A percentile compares a stretch with the other conserved stretches of the same genome.
Evolutionary conservation across 2,797 vertebrate species (phyloP).

Genomic region (Enteromius anoplus): DNA sequence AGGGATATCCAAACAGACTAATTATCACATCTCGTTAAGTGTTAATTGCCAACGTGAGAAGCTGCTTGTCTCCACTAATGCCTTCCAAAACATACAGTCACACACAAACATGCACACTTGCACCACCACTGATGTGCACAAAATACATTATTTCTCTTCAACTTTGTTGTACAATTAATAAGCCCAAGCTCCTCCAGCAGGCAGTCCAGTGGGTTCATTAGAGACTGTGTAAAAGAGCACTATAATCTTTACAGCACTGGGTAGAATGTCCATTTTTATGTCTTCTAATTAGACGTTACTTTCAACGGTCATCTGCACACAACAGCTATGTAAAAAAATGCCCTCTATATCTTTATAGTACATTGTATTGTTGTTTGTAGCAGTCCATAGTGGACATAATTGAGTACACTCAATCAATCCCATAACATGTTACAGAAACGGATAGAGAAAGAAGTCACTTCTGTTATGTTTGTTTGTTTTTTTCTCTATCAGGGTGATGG

Average conservation of each 20-base stretch:
- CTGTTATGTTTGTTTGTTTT: no score
- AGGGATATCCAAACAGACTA: constrained; percentile 64
- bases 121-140: neutral
- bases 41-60: constrained; percentile 71
- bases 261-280: neutral
- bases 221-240: neutral
- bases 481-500: no score
- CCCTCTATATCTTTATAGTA: neutral
- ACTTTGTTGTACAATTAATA: constrained; percentile 47
- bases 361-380: neutral
- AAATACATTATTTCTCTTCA: constrained; percentile 8
- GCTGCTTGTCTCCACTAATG: constrained; percentile 45
- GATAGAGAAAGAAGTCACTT: no score
- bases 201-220: constrained; percentile 28
- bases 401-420: neutral
- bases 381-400: neutral
- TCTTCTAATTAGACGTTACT: constrained; percentile 6
- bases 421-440: no score
- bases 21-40: constrained; percentile 72
- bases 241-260: constrained; percentile 19
- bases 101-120: neutral
- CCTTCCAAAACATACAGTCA: constrained; percentile 29
- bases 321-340: neutral
- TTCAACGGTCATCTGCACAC: constrained; percentile 1
- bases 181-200: neutral